Percentiles rank a stretch among this genome's conserved stretches.
Evolutionary conservation across 2,113 vertebrate genomes (phyloP).

Genomic region (Ellobius talpinus): DNA sequence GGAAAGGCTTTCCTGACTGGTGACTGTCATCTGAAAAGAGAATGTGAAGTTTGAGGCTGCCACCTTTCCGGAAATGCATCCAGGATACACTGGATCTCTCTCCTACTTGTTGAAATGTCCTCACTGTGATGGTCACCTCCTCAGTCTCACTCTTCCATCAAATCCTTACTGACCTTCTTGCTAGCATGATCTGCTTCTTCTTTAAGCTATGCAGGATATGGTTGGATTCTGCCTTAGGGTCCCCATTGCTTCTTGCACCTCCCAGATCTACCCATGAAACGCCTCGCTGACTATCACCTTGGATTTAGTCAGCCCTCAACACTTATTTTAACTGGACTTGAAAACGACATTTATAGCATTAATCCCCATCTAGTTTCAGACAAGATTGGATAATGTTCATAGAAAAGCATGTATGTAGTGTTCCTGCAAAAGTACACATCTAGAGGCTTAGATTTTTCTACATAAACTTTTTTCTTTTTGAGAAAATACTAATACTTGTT

Average conservation of each 20-base stretch:
- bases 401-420: background rate
- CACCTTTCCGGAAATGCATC: background rate
- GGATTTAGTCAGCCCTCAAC: background rate
- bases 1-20: background rate
- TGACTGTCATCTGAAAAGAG: background rate
- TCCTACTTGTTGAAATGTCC: background rate
- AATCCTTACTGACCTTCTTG: background rate
- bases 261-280: background rate
- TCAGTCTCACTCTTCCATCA: background rate
- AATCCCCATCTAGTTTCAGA: background rate
- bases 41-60: background rate
- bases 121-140: background rate
- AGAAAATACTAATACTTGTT: background rate
- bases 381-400: background rate
- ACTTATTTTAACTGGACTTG: background rate
- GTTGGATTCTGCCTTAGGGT: background rate
- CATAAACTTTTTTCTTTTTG: background rate
- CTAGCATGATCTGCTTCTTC: background rate
- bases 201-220: background rate
- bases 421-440: background rate
- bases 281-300: background rate
- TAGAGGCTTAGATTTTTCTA: background rate
- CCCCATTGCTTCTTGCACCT: background rate
- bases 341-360: background rate
- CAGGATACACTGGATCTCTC: background rate